Base-by-base conservation (phyloP, 2,113 vertebrate genomes). In the Clinocottus analis region DNA sequence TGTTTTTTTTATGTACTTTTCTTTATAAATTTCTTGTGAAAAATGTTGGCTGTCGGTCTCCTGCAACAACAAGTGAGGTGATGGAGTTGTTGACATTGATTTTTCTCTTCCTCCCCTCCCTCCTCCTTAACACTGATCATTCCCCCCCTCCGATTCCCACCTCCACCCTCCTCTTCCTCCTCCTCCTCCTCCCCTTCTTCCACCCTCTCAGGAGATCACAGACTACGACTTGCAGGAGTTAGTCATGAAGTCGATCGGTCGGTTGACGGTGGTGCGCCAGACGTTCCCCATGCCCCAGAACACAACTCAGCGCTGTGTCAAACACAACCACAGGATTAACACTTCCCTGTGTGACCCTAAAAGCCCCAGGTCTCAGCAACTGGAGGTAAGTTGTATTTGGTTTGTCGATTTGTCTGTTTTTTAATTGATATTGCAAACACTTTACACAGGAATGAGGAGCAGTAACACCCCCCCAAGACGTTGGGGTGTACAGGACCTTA, bases 321-420 rank as follows among this genome's bases (percentile, higher is more conserved):
- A 97, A 90, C 96, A 95, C 92, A 99, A 97, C 94, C 98, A 99
- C 94, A 94, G 96, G 82, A 99, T 99, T 90, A 98, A 98, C 95
- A 97, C 96, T 73, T 97, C 97, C 41, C 90, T 99, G 45, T 99
- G 98, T 87, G 97, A 99, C 94, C 97, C 96, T 0, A 99, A 99
- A 90, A 97, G 97, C 84, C 95, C 97, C 56, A 97, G 95, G 83
- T 95, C 97, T 74, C 97, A 98, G 68, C 97, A 95, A 85, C 95
- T 99, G 89, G 98, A 99, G 97, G 98, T 99, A 94, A 78, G 75
- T 51, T 59, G 25, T 1, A 56, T 58, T 25, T 79, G 27, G 4
- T 37, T 17, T 25, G 53, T 55, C 27, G 53, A 33, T 67, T 45
- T 25, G 4, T 59, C n/a, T 2, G 0, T 31, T 31, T 31, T 31